Conservation (phyloP, 2,888 invertebrate genomes). For the Hydrotaea diabolus region DNA sequence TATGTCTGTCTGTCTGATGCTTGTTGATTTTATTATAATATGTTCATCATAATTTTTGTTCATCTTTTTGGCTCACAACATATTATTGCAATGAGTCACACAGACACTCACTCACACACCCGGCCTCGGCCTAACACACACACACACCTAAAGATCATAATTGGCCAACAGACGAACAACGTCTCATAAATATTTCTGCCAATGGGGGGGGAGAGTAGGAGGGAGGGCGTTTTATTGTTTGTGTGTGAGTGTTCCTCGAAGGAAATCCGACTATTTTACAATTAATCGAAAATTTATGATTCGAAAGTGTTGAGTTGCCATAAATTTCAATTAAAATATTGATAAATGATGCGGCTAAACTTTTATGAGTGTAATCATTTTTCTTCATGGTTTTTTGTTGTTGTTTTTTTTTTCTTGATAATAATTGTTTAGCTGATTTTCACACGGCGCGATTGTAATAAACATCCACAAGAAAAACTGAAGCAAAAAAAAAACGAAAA, state of each 20-base stretch:
- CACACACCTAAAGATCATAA: too few species aligned
- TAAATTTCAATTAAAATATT: conserved; percentile 39
- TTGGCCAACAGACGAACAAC: background rate
- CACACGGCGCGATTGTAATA: conserved; percentile 18
- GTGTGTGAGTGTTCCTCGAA: too few species aligned
- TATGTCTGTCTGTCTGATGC: background rate
- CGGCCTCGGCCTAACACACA: background rate
- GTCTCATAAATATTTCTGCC: background rate
- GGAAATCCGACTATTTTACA: conserved; percentile 24
- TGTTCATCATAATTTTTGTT: background rate
- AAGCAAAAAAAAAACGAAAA: background rate
- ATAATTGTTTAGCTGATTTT: background rate
- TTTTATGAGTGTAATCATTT: conserved; percentile 52
- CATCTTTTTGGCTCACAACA: conserved; percentile 20
- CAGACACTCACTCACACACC: background rate
- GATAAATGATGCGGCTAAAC: conserved; percentile 44
- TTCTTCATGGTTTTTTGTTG: too few species aligned
- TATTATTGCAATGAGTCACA: conserved; percentile 12
- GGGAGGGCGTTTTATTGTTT: too few species aligned
- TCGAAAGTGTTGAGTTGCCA: conserved; percentile 33
- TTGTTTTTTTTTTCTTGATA: conserved; percentile 3
- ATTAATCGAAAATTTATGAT: conserved; percentile 29
- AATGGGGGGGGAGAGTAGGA: background rate
- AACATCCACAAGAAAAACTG: background rate
- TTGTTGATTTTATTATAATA: conserved; percentile 8